These are phyloP conservation scores for Crepidodera aurea DNA, from an alignment of 2,888 invertebrate genomes.

Conservation along the genomic window DNA sequence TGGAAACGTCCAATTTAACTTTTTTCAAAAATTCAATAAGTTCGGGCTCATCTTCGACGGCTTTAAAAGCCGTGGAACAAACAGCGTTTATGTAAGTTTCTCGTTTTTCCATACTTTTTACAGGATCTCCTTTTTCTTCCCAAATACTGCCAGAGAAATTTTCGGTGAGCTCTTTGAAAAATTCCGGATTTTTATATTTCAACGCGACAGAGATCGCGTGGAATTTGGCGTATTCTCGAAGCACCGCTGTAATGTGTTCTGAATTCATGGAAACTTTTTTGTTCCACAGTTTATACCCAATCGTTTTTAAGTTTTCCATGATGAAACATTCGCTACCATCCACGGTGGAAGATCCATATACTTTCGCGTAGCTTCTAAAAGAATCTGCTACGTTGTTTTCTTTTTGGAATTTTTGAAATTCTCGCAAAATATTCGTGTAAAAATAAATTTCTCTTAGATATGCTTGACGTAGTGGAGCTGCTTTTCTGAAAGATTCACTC, in stretches of 20 bases:
- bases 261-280: slow-evolving; percentile 48
- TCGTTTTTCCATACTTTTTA: neutral
- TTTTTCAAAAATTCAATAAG: slow-evolving; percentile 14
- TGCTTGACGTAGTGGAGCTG: slow-evolving; percentile 40
- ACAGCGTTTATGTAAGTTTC: neutral
- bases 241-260: slow-evolving; percentile 47
- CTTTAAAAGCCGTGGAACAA: slow-evolving; percentile 2
- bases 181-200: slow-evolving; percentile 45
- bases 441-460: slow-evolving; percentile 49
- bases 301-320: slow-evolving; percentile 48
- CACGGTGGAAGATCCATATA: slow-evolving; percentile 29
- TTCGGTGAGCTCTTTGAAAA: slow-evolving; percentile 36
- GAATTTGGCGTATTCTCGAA: slow-evolving; percentile 51
- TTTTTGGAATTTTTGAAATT: slow-evolving; percentile 38
- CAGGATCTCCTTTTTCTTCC: neutral
- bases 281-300: slow-evolving; percentile 47
- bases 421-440: slow-evolving; percentile 48
- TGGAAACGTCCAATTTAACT: neutral
- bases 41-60: slow-evolving; percentile 4
- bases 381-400: slow-evolving; percentile 29
- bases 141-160: neutral
- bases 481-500: slow-evolving; percentile 40
- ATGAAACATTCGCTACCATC: slow-evolving; percentile 42
- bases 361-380: slow-evolving; percentile 25
- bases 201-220: slow-evolving; percentile 53